Base-by-base conservation (phyloP, 2,888 invertebrate genomes). In the Philopedon plagiatum region DNA sequence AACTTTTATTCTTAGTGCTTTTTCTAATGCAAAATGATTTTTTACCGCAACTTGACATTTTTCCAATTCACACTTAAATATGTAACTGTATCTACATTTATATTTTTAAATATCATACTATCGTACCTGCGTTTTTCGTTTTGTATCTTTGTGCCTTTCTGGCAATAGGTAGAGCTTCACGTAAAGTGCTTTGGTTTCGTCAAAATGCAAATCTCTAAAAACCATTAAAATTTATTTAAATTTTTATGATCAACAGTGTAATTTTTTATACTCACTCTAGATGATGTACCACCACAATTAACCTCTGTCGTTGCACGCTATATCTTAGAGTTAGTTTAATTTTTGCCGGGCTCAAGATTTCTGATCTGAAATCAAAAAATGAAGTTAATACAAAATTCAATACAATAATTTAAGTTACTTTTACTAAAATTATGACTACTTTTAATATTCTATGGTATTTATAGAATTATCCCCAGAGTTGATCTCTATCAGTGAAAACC, bases 161-260 rank as follows among this genome's bases (percentile, higher is more conserved):
- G 96, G 96, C 73, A 95, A 87, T 75, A 96, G 86, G 83, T 96
- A 95, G 26, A 96, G 84, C 83, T 96, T 96, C 0, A 96, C 95
- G 82, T 96, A 96, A 0, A 96, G 94, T 86, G 96, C 96, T 0
- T 96, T 96, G 0, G 93, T 93, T 83, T 95, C 95, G 80, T 93
- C 93, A 46, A 91, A 86, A 0, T 94, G 94, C 80, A 96, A 89
- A 85, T 95, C 92, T 80, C 94, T 94, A 83, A 60, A 83, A 84
- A 69, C 72, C 57, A 68, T 39, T 65, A 58, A n/a, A n/a, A n/a
- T n/a, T n/a, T n/a, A n/a, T n/a, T n/a, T n/a, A n/a, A 61, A 41
- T 70, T 15, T 18, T 19, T 34, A 19, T 29, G 7, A 29, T 29
- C 29, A 56, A 70, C 46, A 15, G 18, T 2, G 32, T 58, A 26